Evolutionary conservation across 2,888 invertebrate genomes (phyloP), one percentile per base, ranked within the genome.

Genomic region (Noctua comes): DNA sequence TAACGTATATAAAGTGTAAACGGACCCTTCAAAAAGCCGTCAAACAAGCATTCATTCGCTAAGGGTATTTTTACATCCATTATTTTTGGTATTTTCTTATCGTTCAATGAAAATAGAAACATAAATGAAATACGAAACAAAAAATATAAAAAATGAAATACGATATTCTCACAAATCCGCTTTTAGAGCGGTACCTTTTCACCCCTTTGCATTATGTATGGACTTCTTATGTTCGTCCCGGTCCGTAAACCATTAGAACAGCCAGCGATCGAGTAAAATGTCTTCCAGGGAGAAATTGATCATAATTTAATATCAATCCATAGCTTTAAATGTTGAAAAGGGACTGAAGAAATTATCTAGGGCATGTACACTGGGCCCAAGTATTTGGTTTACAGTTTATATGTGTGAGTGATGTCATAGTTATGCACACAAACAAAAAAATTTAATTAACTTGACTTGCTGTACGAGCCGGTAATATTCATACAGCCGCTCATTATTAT

Each of bases 281-380:
- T 57, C 1, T 64, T 43, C 43, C 8, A n/a, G 81, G 78, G 71
- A 81, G 43, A 27, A 21, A 81, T 68, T 40, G 16, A 48, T 76
- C 64, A 82, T 51, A 66, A 51, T 66, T 76, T 65, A 51, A 64
- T 66, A 59, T 21, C 27, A 68, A 73, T 59, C 31, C 7, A 57
- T 65, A 10, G 5, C 4, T n/a, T 27, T 24, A 31, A 62, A 31
- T 18, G 46, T 57, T 18, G 46, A 36, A 48, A 78, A 79, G 13
- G 27, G 13, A 3, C 18, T 46, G 24, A 24, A 76, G 13, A 76
- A 76, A 36, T 59, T 16, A 1, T 59, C 18, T 2, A 18, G 2
- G 2, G 27, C 6, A 27, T 27, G 51, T n/a, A n/a, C n/a, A n/a
- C n/a, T n/a, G n/a, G n/a, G n/a, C n/a, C n/a, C n/a, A n/a, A n/a